phyloP scores from a whole-genome alignment of 2,888 invertebrate genomes.

The Celastrina argiolus region DNA sequence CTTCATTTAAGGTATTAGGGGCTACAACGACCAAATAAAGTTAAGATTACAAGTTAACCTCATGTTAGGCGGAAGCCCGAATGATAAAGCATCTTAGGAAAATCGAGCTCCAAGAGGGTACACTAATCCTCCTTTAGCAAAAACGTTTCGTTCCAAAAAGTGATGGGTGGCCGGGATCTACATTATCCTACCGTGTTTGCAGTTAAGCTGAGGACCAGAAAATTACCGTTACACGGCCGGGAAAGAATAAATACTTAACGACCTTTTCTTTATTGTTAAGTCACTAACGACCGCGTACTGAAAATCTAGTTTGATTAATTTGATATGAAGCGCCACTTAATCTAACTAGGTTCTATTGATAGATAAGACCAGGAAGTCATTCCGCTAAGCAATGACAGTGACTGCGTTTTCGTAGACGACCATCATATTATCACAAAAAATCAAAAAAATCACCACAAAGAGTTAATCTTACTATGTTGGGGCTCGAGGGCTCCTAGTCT shows the following conservation, averaged over 20 bases:
- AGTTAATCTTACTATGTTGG: too few relatives aligned
- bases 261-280: not conserved
- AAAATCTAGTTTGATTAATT: not conserved
- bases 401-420: too few relatives aligned
- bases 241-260: slow-evolving; percentile 27
- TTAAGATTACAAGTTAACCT: slow-evolving; percentile 78
- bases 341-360: too few relatives aligned
- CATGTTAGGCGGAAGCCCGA: slow-evolving; percentile 75
- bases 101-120: slow-evolving; percentile 71
- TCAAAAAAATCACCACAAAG: too few relatives aligned
- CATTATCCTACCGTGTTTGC: slow-evolving; percentile 74
- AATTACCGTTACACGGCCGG: slow-evolving; percentile 47
- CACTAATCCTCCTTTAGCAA: slow-evolving; percentile 78
- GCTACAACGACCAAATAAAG: slow-evolving; percentile 72
- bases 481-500: too few relatives aligned
- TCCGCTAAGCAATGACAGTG: too few relatives aligned
- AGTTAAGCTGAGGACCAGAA: slow-evolving; percentile 69
- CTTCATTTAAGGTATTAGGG: slow-evolving; percentile 70
- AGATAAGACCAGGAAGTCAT: too few relatives aligned
- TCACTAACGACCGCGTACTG: not conserved
- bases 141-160: slow-evolving; percentile 77
- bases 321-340: too few relatives aligned
- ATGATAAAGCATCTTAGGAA: slow-evolving; percentile 77
- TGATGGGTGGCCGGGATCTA: slow-evolving; percentile 74
- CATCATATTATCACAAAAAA: too few relatives aligned